Conservation (phyloP, 2,113 vertebrate genomes). For the Gavialis gangeticus region DNA sequence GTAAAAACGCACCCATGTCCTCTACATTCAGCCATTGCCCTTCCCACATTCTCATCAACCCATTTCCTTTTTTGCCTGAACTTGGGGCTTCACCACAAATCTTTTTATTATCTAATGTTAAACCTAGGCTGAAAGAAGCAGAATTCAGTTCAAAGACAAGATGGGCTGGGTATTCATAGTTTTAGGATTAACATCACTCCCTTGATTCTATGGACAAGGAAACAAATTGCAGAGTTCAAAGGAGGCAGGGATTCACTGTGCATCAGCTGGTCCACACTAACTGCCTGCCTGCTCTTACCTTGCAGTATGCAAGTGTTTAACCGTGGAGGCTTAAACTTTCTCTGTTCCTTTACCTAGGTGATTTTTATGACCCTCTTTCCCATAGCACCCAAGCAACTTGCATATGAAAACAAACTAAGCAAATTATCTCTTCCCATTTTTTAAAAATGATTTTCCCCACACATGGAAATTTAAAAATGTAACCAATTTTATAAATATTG, state of each 20-base stretch:
- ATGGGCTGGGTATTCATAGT: no score
- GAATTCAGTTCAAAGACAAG: rapidly evolving
- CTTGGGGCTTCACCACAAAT: not conserved
- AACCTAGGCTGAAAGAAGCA: not conserved
- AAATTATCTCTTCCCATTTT: not conserved
- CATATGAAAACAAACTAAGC: not conserved
- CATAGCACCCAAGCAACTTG: not conserved
- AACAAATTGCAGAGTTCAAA: no score
- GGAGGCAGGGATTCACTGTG: no score
- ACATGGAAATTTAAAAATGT: not conserved
- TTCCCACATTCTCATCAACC: not conserved
- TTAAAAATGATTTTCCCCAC: not conserved
- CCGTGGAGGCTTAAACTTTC: no score
- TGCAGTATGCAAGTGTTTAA: no score
- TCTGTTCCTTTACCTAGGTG: no score
- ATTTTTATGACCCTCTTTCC: no score
- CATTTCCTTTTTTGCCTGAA: not conserved
- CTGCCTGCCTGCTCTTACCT: no score
- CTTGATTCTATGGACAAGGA: no score
- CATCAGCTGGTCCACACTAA: no score
- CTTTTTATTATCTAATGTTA: not conserved
- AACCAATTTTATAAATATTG: not conserved
- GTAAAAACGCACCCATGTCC: rapidly evolving
- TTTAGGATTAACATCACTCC: no score
- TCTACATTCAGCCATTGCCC: not conserved